A percentile compares a stretch with the other conserved stretches of the same genome.
Evolutionary conservation across 2,888 invertebrate species (phyloP).

Genomic region (Diarsia mendica): DNA sequence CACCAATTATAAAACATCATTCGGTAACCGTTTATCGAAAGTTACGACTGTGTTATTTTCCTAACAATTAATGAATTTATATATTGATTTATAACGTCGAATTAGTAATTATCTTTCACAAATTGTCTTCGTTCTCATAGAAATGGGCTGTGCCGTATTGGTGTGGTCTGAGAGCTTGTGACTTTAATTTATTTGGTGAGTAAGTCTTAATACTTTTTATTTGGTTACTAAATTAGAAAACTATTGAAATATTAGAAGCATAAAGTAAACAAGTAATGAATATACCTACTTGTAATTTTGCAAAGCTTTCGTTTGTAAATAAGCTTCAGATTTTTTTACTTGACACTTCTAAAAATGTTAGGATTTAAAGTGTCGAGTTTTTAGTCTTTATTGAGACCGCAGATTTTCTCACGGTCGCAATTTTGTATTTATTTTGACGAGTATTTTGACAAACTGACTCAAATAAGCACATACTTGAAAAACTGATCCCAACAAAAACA

Average conservation of each 20-base stretch:
- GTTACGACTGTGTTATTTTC: conserved; percentile 65
- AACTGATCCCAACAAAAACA: too few species aligned
- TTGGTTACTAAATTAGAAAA: conserved; percentile 12
- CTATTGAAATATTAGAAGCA: neutral
- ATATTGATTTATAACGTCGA: conserved; percentile 69
- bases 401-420: conserved; percentile 2
- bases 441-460: neutral
- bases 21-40: conserved; percentile 64
- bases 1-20: conserved; percentile 58
- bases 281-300: neutral
- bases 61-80: conserved; percentile 68
- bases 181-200: neutral
- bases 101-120: conserved; percentile 65
- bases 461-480: neutral
- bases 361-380: neutral
- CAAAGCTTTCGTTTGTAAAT: conserved; percentile 24
- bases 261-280: conserved; percentile 23
- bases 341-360: neutral
- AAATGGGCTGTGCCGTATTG: conserved; percentile 38
- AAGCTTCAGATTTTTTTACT: neutral
- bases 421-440: neutral
- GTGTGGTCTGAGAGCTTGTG: conserved; percentile 42
- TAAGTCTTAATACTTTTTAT: conserved; percentile 13
- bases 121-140: conserved; percentile 58
- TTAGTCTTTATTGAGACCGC: neutral